These are phyloP conservation scores for Palloptera scutellata DNA, from an alignment of 2,888 invertebrate genomes.

Conservation along the genomic window DNA sequence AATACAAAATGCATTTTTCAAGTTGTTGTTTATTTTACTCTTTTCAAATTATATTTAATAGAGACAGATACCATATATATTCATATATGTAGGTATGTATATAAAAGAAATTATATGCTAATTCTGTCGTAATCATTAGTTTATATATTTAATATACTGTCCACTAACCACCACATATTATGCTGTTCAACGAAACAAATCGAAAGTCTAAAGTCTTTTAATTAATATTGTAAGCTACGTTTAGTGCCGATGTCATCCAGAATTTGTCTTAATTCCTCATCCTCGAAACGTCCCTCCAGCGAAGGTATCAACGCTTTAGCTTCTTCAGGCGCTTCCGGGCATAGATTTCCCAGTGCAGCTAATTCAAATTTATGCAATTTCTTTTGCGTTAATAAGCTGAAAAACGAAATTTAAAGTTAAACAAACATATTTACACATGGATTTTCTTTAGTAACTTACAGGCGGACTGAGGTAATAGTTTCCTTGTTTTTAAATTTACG, in stretches of 20 bases:
- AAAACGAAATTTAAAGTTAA: slow-evolving; percentile 50
- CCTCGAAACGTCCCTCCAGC: slow-evolving; percentile 95
- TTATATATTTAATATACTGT: no score
- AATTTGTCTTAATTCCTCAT: slow-evolving; percentile 95
- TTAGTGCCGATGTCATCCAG: slow-evolving; percentile 98
- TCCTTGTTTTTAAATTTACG: slow-evolving; percentile 98
- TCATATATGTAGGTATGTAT: no score
- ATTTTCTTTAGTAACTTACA: slow-evolving; percentile 71
- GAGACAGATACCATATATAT: no score
- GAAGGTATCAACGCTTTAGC: slow-evolving; percentile 97
- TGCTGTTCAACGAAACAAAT: no score
- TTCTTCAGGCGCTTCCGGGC: slow-evolving; percentile 98
- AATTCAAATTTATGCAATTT: slow-evolving; percentile 98
- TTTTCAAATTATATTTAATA: no score
- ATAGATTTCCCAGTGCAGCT: slow-evolving; percentile 96
- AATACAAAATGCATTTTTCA: no score
- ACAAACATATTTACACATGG: neutral
- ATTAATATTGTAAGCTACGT: slow-evolving; percentile 93
- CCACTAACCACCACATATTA: no score
- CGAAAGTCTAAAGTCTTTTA: no score
- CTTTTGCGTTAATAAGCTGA: slow-evolving; percentile 88
- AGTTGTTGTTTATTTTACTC: no score
- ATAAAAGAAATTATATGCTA: no score
- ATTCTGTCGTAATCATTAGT: no score
- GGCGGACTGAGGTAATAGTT: slow-evolving; percentile 94